phyloP scores from a whole-genome alignment of 1,140 invertebrate species.

The Ditylenchus dipsaci region DNA sequence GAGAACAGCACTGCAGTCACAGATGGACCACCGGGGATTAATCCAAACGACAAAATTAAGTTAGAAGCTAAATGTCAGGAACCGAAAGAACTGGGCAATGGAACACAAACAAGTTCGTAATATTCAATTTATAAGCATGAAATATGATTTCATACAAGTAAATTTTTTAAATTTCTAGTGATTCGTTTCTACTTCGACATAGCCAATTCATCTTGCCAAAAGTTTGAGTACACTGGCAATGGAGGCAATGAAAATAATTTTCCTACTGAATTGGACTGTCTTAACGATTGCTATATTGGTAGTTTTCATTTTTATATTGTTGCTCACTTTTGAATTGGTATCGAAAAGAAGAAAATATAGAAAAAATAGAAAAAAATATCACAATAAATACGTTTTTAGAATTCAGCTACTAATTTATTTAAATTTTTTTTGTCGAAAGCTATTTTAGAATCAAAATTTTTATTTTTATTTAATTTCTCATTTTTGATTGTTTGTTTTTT shows the following conservation, averaged over 20 bases:
- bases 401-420: no score
- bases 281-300: slow-evolving; percentile 35
- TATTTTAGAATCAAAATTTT: no score
- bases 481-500: no score
- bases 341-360: no score
- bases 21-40: slow-evolving; percentile 4
- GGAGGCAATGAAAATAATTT: slow-evolving; percentile 36
- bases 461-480: no score
- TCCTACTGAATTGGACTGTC: slow-evolving; percentile 27
- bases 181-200: slow-evolving; percentile 24
- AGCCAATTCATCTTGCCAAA: slow-evolving; percentile 18
- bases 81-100: slow-evolving; percentile 6
- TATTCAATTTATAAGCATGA: no score
- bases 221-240: slow-evolving; percentile 26
- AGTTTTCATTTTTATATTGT: background rate
- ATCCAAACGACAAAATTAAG: slow-evolving; percentile 2
- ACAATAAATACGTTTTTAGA: no score
- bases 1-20: background rate
- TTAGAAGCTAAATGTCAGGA: slow-evolving; percentile 6
- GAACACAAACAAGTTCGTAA: background rate
- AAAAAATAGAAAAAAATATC: no score
- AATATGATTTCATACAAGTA: no score
- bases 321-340: no score
- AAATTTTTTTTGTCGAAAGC: no score
- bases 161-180: slow-evolving; percentile 18